These are phyloP conservation scores for Sterrhoptilus dennistouni DNA, from an alignment of 2,113 vertebrate genomes.

Conservation along the genomic window DNA sequence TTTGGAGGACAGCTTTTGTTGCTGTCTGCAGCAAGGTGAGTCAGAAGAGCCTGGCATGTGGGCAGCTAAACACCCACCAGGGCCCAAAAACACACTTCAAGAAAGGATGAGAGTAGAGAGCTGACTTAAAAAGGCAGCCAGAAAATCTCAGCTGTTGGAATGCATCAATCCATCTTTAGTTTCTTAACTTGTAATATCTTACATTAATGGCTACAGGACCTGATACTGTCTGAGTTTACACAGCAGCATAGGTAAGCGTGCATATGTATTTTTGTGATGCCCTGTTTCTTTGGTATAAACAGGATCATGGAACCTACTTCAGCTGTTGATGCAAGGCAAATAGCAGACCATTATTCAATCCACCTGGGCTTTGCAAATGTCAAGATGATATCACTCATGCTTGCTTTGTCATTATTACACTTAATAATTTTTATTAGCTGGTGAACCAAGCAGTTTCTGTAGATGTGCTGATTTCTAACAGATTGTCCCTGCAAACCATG, in stretches of 20 bases:
- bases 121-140: neutral
- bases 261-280: neutral
- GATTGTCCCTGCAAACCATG: neutral
- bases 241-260: neutral
- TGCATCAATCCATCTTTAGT: neutral
- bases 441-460: neutral
- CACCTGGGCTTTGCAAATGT: neutral
- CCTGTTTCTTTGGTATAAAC: neutral
- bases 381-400: neutral
- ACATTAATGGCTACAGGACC: neutral
- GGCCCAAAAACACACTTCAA: neutral
- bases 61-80: neutral
- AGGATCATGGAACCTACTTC: neutral
- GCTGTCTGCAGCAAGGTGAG: neutral
- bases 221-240: neutral
- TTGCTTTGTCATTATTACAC: neutral
- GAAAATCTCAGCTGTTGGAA: neutral
- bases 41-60: neutral
- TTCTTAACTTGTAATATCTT: neutral
- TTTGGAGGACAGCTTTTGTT: neutral
- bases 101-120: neutral
- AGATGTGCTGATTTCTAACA: neutral
- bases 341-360: neutral
- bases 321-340: neutral
- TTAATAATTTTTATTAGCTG: neutral